Conservation (phyloP, 1,140 invertebrate genomes). For the Mya arenaria region DNA sequence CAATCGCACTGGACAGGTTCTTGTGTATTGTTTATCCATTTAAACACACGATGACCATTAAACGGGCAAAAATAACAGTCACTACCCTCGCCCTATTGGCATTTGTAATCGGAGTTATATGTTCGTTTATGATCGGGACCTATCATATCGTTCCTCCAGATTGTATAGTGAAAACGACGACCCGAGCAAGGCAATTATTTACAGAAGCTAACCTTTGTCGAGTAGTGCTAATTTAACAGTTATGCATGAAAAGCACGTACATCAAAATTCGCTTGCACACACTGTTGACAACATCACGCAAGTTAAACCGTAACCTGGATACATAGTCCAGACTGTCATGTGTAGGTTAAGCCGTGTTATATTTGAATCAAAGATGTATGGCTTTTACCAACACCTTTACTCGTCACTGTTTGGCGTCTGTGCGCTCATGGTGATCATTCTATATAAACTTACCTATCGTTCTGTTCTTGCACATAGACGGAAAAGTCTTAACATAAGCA, state of each 20-base stretch:
- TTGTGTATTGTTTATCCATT: slow-evolving; percentile 77
- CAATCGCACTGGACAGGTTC: slow-evolving; percentile 77
- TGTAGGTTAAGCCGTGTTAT: slow-evolving; percentile 43
- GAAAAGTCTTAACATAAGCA: slow-evolving; percentile 55
- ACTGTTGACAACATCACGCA: too few relatives aligned
- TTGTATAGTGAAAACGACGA: background rate
- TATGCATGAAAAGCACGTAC: background rate
- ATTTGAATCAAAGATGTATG: slow-evolving; percentile 47
- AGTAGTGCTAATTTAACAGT: background rate
- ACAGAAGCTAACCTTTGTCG: background rate
- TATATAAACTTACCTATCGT: slow-evolving; percentile 74
- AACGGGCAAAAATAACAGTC: slow-evolving; percentile 71
- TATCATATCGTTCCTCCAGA: background rate
- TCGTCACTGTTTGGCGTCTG: slow-evolving; percentile 68
- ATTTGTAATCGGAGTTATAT: slow-evolving; percentile 68
- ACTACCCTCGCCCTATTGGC: slow-evolving; percentile 64
- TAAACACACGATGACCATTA: slow-evolving; percentile 71
- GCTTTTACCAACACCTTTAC: slow-evolving; percentile 70
- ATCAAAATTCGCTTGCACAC: background rate
- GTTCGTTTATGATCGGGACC: slow-evolving; percentile 58
- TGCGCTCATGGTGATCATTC: slow-evolving; percentile 68
- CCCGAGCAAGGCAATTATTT: background rate
- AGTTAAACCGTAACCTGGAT: too few relatives aligned
- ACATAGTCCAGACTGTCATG: slow-evolving; percentile 31
- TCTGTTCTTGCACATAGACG: slow-evolving; percentile 68